Evolutionary conservation across 2,797 vertebrate genomes (phyloP).

Genomic region (Galagoides demidoff): DNA sequence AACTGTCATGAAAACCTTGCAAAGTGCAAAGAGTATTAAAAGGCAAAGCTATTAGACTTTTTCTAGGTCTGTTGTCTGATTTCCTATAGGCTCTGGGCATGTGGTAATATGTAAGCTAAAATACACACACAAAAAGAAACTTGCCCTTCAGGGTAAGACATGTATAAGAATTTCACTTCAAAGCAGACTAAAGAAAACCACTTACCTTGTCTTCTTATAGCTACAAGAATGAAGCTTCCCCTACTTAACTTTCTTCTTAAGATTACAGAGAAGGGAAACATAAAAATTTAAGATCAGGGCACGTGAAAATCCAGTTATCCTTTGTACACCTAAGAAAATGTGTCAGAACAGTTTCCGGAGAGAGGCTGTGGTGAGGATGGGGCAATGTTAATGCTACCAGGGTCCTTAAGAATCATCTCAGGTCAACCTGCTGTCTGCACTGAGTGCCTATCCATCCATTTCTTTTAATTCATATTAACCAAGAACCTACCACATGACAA

Average conservation of each 20-base stretch:
- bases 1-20: neutral
- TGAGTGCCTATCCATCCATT: rapidly evolving
- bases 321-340: neutral
- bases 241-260: conserved; percentile 15
- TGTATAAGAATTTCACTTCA: conserved; percentile 33
- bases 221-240: neutral
- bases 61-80: neutral
- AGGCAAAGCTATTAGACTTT: neutral
- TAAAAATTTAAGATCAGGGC: neutral
- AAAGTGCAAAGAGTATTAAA: neutral
- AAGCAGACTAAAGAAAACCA: conserved; percentile 40
- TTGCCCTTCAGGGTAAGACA: neutral
- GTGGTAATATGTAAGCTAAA: neutral
- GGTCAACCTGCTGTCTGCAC: neutral
- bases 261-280: neutral
- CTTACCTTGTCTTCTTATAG: neutral
- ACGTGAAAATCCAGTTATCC: neutral
- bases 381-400: neutral
- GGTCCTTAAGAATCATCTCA: rapidly evolving
- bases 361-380: rapidly evolving
- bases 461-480: neutral
- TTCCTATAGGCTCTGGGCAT: neutral
- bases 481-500: rapidly evolving
- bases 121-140: neutral
- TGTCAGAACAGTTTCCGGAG: neutral